A percentile compares a stretch with the other conserved stretches of the same genome.
Conservation (phyloP, 2,888 invertebrate species). For the Nemotelus pantherinus region DNA sequence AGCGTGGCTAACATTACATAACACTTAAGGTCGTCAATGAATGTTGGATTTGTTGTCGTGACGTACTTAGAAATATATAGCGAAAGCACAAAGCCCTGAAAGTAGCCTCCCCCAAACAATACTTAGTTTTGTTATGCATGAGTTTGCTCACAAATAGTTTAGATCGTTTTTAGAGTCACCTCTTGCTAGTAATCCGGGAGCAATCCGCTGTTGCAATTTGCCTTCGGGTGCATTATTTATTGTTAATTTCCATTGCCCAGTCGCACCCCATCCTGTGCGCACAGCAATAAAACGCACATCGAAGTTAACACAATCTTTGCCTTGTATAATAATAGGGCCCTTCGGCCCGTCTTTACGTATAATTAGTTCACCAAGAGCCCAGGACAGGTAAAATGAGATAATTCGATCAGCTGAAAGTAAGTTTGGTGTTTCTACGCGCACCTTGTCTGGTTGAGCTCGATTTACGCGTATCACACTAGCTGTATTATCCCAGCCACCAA, state of each 20-base stretch:
- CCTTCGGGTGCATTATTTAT: constrained; percentile 53
- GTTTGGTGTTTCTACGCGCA: constrained; percentile 68
- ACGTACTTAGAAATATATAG: neutral
- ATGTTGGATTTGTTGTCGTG: neutral
- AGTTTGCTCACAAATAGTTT: neutral
- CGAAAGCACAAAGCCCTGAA: neutral
- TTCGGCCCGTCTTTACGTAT: constrained; percentile 66
- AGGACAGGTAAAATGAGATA: constrained; percentile 69
- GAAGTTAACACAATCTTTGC: constrained; percentile 71
- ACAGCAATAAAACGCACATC: constrained; percentile 72
- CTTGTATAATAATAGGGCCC: constrained; percentile 69
- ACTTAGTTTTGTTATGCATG: neutral
- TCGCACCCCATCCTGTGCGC: constrained; percentile 73
- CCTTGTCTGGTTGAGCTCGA: constrained; percentile 73
- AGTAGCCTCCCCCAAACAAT: neutral
- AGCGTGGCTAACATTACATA: too few species aligned
- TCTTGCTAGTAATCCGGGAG: constrained; percentile 17
- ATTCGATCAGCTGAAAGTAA: constrained; percentile 69
- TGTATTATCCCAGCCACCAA: constrained; percentile 76
- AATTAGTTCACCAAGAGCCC: constrained; percentile 68
- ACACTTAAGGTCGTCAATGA: too few species aligned
- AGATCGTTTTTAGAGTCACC: constrained; percentile 16
- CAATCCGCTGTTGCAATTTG: neutral
- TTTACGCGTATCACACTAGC: constrained; percentile 73
- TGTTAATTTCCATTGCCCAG: constrained; percentile 71